Evolutionary conservation across 2,888 invertebrate species (phyloP).

Genomic region (Drosophila colorata): DNA sequence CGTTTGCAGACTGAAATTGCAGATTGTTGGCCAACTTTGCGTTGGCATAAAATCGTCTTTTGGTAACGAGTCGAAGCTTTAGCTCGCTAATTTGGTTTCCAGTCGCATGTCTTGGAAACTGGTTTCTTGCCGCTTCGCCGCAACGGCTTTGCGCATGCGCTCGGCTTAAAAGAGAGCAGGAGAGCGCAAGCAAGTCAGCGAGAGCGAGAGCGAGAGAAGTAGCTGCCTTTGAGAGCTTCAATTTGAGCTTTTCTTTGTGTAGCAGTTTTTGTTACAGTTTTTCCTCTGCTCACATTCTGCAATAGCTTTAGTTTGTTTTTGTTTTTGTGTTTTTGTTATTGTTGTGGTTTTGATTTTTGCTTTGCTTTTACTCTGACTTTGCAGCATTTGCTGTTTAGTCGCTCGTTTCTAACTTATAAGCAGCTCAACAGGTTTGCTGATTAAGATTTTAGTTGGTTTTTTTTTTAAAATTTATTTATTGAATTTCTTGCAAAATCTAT

Average conservation of each 20-base stretch:
- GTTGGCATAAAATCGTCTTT: constrained; percentile 76
- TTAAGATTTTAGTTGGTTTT: constrained; percentile 50
- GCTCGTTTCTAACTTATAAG: constrained; percentile 34
- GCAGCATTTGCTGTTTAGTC: constrained; percentile 6
- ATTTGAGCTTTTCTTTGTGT: constrained; percentile 38
- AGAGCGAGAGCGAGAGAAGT: constrained; percentile 7
- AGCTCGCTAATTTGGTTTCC: constrained; percentile 70
- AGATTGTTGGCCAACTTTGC: constrained; percentile 81
- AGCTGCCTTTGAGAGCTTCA: constrained; percentile 15
- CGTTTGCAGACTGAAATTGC: constrained; percentile 84
- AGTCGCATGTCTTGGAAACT: constrained; percentile 65
- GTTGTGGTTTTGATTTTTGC: constrained; percentile 17
- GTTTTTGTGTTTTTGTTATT: neutral
- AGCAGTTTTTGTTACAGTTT: constrained; percentile 57
- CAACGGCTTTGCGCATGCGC: constrained; percentile 66
- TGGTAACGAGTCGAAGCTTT: constrained; percentile 55
- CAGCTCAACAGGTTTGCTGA: constrained; percentile 64
- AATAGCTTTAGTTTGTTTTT: constrained; percentile 41
- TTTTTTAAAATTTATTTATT: constrained; percentile 31
- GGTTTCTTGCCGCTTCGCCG: constrained; percentile 72
- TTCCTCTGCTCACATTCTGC: constrained; percentile 58
- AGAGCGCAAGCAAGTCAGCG: constrained; percentile 9
- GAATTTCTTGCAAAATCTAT: constrained; percentile 55
- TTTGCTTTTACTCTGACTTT: constrained; percentile 25
- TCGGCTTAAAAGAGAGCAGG: constrained; percentile 9